Conservation (phyloP, 2,888 invertebrate species). For the Sphaerophoria taeniata region DNA sequence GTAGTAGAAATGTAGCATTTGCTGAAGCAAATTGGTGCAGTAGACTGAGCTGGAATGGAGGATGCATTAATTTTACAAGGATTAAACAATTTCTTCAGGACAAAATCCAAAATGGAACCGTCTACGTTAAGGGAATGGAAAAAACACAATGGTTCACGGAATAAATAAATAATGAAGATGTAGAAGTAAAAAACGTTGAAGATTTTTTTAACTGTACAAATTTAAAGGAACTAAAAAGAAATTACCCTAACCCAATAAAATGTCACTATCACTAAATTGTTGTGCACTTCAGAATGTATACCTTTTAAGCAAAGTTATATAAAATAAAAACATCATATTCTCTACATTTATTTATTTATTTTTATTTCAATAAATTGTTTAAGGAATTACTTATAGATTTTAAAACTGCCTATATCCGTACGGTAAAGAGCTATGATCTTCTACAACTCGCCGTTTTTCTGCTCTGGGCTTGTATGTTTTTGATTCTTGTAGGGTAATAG, state of each 20-base stretch:
- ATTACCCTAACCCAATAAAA: slow-evolving; percentile 3
- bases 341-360: not conserved
- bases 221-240: not conserved
- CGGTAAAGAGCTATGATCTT: slow-evolving; percentile 6
- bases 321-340: no score
- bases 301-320: no score
- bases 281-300: no score
- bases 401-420: not conserved
- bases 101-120: no score
- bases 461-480: not conserved
- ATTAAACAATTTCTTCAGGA: slow-evolving; percentile 12
- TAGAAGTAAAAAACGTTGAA: not conserved
- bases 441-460: not conserved
- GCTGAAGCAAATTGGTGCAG: no score
- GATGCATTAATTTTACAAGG: no score
- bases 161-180: slow-evolving; percentile 14
- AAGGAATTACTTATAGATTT: no score
- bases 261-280: not conserved
- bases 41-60: no score
- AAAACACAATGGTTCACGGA: slow-evolving; percentile 6
- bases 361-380: no score
- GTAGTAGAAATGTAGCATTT: no score
- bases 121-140: no score
- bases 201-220: not conserved
- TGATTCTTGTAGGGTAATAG: not conserved